Percentiles rank a stretch among this genome's conserved stretches.
Conservation (phyloP, 1,140 invertebrate species). For the Heliconius melpomene region DNA sequence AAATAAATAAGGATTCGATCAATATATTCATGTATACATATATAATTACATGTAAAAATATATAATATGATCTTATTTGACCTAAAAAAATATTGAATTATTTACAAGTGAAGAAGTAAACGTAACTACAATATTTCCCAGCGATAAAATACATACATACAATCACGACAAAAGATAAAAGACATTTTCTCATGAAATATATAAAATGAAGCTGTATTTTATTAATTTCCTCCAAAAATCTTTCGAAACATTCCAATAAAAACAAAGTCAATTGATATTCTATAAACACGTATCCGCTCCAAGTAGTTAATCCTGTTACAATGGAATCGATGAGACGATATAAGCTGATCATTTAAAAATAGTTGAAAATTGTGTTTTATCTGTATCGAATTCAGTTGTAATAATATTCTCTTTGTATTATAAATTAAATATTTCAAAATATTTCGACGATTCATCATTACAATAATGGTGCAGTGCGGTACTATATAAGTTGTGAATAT, state of each 20-base stretch:
- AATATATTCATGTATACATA: not conserved
- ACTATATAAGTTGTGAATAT: not conserved
- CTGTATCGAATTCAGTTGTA: slow-evolving; percentile 15
- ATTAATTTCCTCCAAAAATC: slow-evolving; percentile 33
- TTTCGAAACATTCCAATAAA: slow-evolving; percentile 35
- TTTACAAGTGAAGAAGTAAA: not conserved
- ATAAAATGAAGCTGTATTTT: slow-evolving; percentile 26
- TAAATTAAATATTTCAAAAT: slow-evolving; percentile 6
- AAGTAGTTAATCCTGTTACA: slow-evolving; percentile 73
- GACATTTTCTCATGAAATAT: not conserved
- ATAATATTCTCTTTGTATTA: not conserved
- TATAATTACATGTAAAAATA: not conserved
- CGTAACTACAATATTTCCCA: not conserved
- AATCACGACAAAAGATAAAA: slow-evolving; percentile 5
- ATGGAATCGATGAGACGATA: slow-evolving; percentile 67
- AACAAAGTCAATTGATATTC: slow-evolving; percentile 60
- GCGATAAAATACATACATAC: not conserved
- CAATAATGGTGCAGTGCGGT: slow-evolving; percentile 1
- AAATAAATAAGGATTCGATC: not conserved
- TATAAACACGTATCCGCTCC: slow-evolving; percentile 68
- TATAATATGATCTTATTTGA: not conserved
- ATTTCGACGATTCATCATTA: not conserved
- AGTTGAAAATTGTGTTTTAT: slow-evolving; percentile 45
- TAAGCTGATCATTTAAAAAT: slow-evolving; percentile 71
- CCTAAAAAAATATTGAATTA: not conserved